Percentiles rank a stretch among this genome's conserved stretches.
phyloP scores from a whole-genome alignment of 2,113 vertebrate species.

The Grallaria varia region DNA sequence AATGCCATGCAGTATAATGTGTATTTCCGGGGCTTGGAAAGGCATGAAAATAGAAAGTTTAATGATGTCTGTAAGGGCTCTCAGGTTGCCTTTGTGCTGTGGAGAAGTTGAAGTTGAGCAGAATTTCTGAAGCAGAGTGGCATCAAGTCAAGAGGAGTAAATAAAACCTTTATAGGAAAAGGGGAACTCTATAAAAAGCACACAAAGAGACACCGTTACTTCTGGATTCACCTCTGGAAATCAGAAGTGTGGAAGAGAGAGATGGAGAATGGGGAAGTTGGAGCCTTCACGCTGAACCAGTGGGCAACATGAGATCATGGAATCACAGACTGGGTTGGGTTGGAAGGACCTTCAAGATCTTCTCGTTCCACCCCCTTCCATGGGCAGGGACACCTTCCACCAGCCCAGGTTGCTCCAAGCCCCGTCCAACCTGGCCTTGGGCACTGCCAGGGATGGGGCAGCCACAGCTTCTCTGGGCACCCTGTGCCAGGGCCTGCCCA shows the following conservation, averaged over 20 bases:
- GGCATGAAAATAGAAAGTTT: background rate
- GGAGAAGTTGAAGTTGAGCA: background rate
- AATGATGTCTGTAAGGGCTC: background rate
- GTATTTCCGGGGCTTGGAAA: conserved; percentile 18
- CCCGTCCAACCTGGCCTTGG: background rate
- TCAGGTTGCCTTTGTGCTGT: background rate
- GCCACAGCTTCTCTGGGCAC: background rate
- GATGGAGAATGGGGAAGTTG: rapidly evolving
- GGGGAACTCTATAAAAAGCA: background rate
- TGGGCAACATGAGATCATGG: rapidly evolving
- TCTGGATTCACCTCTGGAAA: background rate
- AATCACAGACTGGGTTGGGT: background rate
- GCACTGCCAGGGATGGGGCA: background rate
- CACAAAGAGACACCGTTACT: background rate
- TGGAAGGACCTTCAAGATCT: rapidly evolving
- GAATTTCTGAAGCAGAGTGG: background rate
- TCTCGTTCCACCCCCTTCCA: rapidly evolving
- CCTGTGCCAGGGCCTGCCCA: background rate
- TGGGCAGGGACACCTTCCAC: background rate
- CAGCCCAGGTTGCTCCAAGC: background rate
- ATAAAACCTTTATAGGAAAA: conserved; percentile 5
- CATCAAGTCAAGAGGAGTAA: background rate
- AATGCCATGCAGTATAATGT: background rate
- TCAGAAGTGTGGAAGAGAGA: background rate
- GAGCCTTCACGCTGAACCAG: background rate